Evolutionary conservation across 2,888 invertebrate species (phyloP), one percentile per base, ranked within the genome.

Genomic region (Hydriomena furcata): DNA sequence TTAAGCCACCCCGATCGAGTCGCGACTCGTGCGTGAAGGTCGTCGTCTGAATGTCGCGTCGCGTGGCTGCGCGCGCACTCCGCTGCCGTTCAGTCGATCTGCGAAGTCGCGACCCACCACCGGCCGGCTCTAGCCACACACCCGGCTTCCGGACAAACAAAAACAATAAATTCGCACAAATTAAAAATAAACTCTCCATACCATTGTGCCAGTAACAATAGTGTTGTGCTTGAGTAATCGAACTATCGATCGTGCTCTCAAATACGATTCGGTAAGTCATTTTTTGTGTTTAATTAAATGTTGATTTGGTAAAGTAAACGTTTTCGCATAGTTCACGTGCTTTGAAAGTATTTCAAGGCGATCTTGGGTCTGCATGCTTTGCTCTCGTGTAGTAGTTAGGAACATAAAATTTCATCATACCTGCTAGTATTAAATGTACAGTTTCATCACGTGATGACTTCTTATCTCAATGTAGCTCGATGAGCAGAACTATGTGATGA

Each of bases 291-390:
- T 73, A 73, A 77, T 75, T 76, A 78, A 80, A 76, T 69, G 73
- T 72, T 72, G 73, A 76, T 76, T 76, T 58, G 73, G 71, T 77
- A 81, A 73, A 67, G 79, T 75, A 81, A 84, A 85, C 80, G 79
- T 80, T 85, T 87, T 84, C 82, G 81, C 82, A 79, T 84, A 82
- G 79, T 82, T 79, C 79, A 80, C 79, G 76, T 79, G 77, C 79
- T 82, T 87, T 68, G 89, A 90, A 90, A 90, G 90, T 89, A 87
- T 90, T 90, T 84, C 90, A 90, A 90, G 90, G 90, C 79, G 78
- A 87, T 83, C 87, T 61, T 84, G 84, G 75, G 57, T 35, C 48
- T 42, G 28, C 51, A 41, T 43, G 50, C 41, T 75, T 43, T 43
- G 52, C 41, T 75, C 78, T 76, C 66, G 69, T 71, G 68, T 65